Base-by-base conservation (phyloP, 64 coral and sea anemone genomes). In the Acropora yongei region DNA sequence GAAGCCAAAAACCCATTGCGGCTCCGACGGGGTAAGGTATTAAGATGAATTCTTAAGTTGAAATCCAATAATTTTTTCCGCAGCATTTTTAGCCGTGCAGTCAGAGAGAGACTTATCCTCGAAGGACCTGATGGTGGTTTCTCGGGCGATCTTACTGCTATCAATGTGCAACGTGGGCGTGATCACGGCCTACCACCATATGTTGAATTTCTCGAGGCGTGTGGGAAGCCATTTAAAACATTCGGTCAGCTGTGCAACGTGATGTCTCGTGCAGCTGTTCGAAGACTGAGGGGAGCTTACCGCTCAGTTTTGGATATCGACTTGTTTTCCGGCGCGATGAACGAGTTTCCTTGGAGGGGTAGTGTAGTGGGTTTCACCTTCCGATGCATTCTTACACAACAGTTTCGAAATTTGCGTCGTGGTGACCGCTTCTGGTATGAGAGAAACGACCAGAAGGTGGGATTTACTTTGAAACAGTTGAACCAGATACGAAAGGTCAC, bases 101-200 rank as follows among this genome's bases (percentile, higher is more conserved):
- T 80, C 0, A 8, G 19, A 41, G 78, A 80, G 8, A 11, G 41
- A 2, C 78, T 80, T 2, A 8, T 80, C 9, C 57, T 80, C 7
- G 49, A 57, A 80, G 78, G 78, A 48, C 75, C 75, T 0, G 30
- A 30, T 30, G 30, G 30, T 30, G 83, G 48, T 17, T 84, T 97
- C 39, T 44, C 75, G 53, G 88, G 80, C 67, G 95, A 97, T 74
- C 91, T 97, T 30, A 78, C 67, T 10, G 95, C 95, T 6, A 77
- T 97, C 5, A 97, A 97, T 53, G 91, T 96, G 18, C 87, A 96
- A 45, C 88, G 95, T 43, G 95, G 95, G 0, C 72, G 95, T 3
- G 95, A 97, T 79, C 95, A 97, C 79, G 95, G 92, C 78, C 58
- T 97, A 82, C 95, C 95, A 47, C 77, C 82, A 4, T 98, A 98